Evolutionary conservation across 2,113 vertebrate genomes (phyloP).

Genomic region (Leptocoma aspasia): DNA sequence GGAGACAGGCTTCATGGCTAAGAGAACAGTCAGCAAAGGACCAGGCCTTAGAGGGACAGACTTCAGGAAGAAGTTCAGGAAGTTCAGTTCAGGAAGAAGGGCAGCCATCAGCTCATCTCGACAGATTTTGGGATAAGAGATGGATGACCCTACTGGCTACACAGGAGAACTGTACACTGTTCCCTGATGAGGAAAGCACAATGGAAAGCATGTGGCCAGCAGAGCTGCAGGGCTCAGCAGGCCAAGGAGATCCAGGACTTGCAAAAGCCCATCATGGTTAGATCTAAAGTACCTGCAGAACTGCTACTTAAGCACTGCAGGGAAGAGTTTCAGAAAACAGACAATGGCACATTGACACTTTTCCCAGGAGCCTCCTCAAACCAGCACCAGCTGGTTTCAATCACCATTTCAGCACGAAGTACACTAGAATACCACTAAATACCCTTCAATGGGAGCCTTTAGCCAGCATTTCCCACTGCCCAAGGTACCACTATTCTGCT

Average conservation of each 20-base stretch:
- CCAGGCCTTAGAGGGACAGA: not conserved
- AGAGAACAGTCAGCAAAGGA: not conserved
- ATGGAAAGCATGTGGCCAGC: rapidly evolving
- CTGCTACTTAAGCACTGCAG: not conserved
- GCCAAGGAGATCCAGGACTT: not conserved
- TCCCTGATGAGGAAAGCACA: not conserved
- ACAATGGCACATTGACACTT: not conserved
- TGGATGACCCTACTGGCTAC: not conserved
- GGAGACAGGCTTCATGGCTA: not conserved
- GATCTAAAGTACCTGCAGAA: not conserved
- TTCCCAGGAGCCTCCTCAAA: not conserved
- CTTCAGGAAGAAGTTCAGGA: not conserved
- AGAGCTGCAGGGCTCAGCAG: not conserved
- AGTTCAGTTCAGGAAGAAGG: not conserved
- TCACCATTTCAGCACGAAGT: not conserved
- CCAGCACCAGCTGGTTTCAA: not conserved
- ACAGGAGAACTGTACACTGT: rapidly evolving
- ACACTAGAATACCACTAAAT: not conserved
- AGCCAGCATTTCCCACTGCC: not conserved
- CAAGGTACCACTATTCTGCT: not conserved
- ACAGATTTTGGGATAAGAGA: not conserved
- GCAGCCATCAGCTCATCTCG: too few species aligned
- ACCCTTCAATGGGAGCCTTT: not conserved
- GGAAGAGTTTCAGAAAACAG: not conserved
- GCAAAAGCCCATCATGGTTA: not conserved